Evolutionary conservation across 2,888 invertebrate species (phyloP), one percentile per base, ranked within the genome.

Genomic region (Zygothrica quintamaculata): DNA sequence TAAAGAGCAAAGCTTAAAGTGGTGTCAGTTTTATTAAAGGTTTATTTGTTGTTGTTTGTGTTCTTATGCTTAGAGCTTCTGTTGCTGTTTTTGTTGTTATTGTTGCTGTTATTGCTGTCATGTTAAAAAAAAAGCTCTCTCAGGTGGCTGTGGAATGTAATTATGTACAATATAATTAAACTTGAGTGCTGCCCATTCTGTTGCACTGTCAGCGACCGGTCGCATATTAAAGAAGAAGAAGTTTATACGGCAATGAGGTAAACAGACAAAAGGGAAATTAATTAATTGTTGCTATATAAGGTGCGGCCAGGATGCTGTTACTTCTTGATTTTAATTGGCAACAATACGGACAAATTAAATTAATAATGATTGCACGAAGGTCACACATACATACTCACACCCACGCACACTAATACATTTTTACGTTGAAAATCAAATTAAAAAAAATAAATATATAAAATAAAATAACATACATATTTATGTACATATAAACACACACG

Each of bases 321-420:
- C 60, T 51, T n/a, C n/a, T 36, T 42, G 57, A 52, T 59, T 66
- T 57, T 67, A 78, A 79, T 78, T 82, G 84, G 72, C 73, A n/a
- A 85, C 59, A 73, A 76, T 55, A 75, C 71, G 71, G 71, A 65
- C 71, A 71, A 74, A 57, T 53, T 58, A 72, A 52, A n/a, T n/a
- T n/a, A n/a, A n/a, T n/a, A n/a, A 74, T 74, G 65, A 77, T 72
- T 82, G 79, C 73, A 70, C 84, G 84, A 85, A 79, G 86, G 86
- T 82, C 84, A 79, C 60, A 65, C 52, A 60, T n/a, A n/a, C n/a
- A n/a, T n/a, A n/a, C n/a, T n/a, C n/a, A n/a, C n/a, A n/a, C n/a
- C n/a, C n/a, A n/a, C n/a, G n/a, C 39, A 56, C 59, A 74, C 36
- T 60, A 25, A 42, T 33, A 48, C 31, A 46, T 9, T 46, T 53